Evolutionary conservation across 1,140 invertebrate genomes (phyloP).

Genomic region (Drosophila grimshawi): DNA sequence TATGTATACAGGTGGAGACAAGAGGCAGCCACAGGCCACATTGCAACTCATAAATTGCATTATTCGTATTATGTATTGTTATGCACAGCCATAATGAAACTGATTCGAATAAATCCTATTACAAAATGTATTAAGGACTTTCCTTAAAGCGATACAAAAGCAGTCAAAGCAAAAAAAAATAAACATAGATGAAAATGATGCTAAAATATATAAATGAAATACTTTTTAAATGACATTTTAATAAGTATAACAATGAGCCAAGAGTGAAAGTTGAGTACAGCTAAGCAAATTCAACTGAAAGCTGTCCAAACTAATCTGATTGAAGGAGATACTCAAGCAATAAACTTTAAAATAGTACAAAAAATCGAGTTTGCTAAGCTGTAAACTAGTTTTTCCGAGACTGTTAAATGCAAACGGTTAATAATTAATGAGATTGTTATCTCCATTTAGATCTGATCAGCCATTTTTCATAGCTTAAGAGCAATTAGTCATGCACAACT

Average conservation of each 20-base stretch:
- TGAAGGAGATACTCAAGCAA: no score
- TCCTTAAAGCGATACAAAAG: slow-evolving; percentile 23
- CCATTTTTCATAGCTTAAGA: background rate
- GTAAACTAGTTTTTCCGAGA: no score
- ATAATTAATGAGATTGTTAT: no score
- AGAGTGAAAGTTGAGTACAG: no score
- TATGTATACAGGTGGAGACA: background rate
- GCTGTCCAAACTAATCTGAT: no score
- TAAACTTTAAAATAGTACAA: no score
- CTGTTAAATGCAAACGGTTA: no score
- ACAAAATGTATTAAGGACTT: slow-evolving; percentile 25
- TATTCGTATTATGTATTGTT: slow-evolving; percentile 45
- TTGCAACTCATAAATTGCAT: slow-evolving; percentile 54
- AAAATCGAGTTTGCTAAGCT: no score
- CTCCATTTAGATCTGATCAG: no score
- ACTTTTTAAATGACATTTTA: no score
- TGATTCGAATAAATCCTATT: slow-evolving; percentile 45
- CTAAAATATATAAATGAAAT: background rate
- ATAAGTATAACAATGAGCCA: no score
- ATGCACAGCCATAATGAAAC: slow-evolving; percentile 37
- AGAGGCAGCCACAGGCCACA: slow-evolving; percentile 16
- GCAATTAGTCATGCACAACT: background rate
- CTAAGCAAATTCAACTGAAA: no score
- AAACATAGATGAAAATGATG: background rate
- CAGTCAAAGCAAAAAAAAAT: background rate